phyloP scores from a whole-genome alignment of 2,113 vertebrate species.

The Hippopotamus amphibius region DNA sequence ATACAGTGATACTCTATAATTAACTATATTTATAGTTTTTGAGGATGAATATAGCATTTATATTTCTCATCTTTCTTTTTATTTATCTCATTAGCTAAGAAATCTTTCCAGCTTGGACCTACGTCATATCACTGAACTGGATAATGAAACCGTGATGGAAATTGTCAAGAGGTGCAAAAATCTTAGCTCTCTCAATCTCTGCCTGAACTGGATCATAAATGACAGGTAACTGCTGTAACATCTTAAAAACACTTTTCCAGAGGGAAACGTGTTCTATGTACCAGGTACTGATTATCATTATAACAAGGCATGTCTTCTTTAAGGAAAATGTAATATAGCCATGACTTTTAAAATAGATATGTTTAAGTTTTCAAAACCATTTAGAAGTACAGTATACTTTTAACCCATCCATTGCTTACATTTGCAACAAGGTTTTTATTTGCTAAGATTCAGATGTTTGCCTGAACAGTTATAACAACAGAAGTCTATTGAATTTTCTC shows the following conservation, averaged over 20 bases:
- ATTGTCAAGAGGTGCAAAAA: constrained; percentile 97
- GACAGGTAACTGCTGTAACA: constrained; percentile 91
- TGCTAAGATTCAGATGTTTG: background rate
- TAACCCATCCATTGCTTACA: background rate
- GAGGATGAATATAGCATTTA: constrained; percentile 37
- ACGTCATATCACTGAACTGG: constrained; percentile 98
- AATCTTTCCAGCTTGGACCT: constrained; percentile 96
- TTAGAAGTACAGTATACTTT: background rate
- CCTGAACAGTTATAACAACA: background rate
- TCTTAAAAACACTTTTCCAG: constrained; percentile 50
- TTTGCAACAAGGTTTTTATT: background rate
- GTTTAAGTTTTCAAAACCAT: constrained; percentile 20
- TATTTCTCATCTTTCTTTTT: constrained; percentile 75
- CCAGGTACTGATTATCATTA: constrained; percentile 40
- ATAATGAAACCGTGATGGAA: constrained; percentile 99
- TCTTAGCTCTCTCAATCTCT: constrained; percentile 98
- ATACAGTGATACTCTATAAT: background rate
- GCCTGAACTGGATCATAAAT: constrained; percentile 99
- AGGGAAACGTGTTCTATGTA: background rate
- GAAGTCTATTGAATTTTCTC: background rate
- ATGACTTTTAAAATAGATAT: background rate
- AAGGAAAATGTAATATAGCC: constrained; percentile 11
- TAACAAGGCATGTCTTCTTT: background rate
- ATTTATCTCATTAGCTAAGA: constrained; percentile 90
- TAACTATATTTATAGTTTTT: background rate